Conservation (phyloP, 2,797 vertebrate species). For the Champsocephalus esox region DNA sequence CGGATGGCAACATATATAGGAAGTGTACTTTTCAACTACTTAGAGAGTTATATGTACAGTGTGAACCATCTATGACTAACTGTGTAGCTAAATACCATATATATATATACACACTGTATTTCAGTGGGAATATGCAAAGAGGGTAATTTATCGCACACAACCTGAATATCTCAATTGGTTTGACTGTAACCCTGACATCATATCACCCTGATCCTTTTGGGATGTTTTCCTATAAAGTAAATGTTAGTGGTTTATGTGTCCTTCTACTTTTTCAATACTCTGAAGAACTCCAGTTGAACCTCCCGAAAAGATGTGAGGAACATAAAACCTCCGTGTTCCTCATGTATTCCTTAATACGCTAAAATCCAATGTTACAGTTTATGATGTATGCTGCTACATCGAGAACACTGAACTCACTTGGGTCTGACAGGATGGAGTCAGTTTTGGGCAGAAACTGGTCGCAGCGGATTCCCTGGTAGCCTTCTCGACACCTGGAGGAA, state of each 20-base stretch:
- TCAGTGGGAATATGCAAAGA: too few relatives aligned
- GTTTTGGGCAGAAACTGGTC: conserved; percentile 99
- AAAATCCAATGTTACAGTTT: background rate
- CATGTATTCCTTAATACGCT: background rate
- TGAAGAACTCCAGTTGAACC: conserved; percentile 8
- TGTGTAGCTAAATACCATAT: too few relatives aligned
- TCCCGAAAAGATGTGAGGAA: background rate
- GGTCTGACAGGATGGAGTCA: conserved; percentile 97
- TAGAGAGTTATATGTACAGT: background rate
- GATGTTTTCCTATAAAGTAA: too few relatives aligned
- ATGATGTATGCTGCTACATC: background rate
- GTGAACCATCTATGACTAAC: background rate
- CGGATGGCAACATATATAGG: background rate
- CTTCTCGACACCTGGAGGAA: conserved; percentile 94
- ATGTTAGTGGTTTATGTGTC: too few relatives aligned
- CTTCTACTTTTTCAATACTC: background rate
- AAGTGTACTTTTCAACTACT: background rate
- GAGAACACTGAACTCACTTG: conserved; percentile 86
- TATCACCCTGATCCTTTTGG: too few relatives aligned
- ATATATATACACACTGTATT: too few relatives aligned
- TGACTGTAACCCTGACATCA: too few relatives aligned
- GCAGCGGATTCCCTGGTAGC: conserved; percentile 98
- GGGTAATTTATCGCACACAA: too few relatives aligned
- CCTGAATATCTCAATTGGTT: too few relatives aligned
- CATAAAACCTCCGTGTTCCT: background rate